Evolutionary conservation across 1,140 invertebrate species (phyloP).

Genomic region (Rhynchophorus ferrugineus): DNA sequence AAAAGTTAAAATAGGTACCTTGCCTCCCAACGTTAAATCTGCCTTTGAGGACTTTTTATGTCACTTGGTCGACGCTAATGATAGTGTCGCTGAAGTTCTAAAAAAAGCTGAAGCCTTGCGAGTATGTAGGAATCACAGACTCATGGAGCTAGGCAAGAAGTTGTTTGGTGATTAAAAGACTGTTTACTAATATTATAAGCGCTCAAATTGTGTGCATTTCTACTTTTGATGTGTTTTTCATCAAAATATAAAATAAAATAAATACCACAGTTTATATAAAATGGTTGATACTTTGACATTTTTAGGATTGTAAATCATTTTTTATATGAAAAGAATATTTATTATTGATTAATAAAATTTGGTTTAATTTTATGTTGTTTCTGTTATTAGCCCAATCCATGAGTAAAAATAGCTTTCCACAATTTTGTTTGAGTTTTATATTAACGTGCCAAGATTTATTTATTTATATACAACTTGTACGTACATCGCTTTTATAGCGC

Average conservation of each 20-base stretch:
- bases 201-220: not conserved
- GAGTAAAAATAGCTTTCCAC: too few species aligned
- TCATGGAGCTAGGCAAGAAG: slow-evolving; percentile 81
- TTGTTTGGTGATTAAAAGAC: slow-evolving; percentile 59
- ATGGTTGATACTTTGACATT: not conserved
- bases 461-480: too few species aligned
- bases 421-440: too few species aligned
- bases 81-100: slow-evolving; percentile 62
- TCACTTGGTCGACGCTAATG: slow-evolving; percentile 73
- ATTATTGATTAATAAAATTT: not conserved
- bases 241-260: not conserved
- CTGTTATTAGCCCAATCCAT: too few species aligned
- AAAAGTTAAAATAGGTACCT: slow-evolving; percentile 71
- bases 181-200: not conserved
- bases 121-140: slow-evolving; percentile 75
- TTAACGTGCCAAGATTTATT: too few species aligned
- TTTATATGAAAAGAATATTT: too few species aligned
- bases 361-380: too few species aligned
- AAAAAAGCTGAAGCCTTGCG: slow-evolving; percentile 75
- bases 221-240: slow-evolving; percentile 1
- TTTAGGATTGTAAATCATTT: not conserved
- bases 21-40: slow-evolving; percentile 75
- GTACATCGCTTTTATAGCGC: too few species aligned
- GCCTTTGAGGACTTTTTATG: slow-evolving; percentile 86
- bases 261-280: not conserved